Conservation (phyloP, 2,888 invertebrate species). For the Macrosiphum euphorbiae region DNA sequence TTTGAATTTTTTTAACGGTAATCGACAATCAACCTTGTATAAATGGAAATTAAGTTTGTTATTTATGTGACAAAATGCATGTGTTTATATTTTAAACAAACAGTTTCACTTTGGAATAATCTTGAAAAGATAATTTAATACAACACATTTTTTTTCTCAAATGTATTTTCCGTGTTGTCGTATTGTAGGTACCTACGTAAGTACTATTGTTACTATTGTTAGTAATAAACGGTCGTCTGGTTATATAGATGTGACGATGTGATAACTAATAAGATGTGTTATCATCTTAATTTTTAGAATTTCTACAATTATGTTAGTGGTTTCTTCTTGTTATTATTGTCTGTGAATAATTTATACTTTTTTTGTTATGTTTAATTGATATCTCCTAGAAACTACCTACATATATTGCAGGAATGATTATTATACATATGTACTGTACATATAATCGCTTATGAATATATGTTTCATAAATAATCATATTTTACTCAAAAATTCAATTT, state of each 20-base stretch:
- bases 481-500: not conserved
- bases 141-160: not conserved
- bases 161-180: not conserved
- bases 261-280: not conserved
- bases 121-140: not conserved
- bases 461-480: not conserved
- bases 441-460: not conserved
- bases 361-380: not conserved
- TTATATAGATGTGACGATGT: not conserved
- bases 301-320: not conserved
- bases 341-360: not conserved
- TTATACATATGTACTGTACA: not conserved
- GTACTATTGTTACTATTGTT: not conserved
- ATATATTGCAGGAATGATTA: not conserved
- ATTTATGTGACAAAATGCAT: not conserved
- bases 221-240: not conserved
- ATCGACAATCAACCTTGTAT: constrained; percentile 28
- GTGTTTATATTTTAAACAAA: constrained; percentile 11
- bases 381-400: not conserved
- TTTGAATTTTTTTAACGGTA: constrained; percentile 39
- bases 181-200: not conserved
- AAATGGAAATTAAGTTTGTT: constrained; percentile 44
- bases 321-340: not conserved
- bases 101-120: constrained; percentile 7
- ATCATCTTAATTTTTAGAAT: not conserved